Percentiles rank a stretch among this genome's conserved stretches.
Evolutionary conservation across 2,797 vertebrate genomes (phyloP).

Genomic region (Anabas testudineus): DNA sequence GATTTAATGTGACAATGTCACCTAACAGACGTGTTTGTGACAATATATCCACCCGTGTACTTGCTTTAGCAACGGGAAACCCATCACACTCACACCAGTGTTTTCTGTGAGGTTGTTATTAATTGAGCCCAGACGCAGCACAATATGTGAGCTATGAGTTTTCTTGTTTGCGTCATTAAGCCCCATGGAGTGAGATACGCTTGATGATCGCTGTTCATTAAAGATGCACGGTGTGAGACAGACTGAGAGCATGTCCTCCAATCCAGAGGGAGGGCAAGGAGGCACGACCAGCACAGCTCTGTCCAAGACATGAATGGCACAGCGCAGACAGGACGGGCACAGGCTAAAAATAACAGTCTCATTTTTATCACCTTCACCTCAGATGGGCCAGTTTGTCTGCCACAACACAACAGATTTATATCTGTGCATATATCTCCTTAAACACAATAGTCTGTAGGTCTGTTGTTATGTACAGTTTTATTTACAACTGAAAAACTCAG

Average conservation of each 20-base stretch:
- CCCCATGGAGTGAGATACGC: slow-evolving; percentile 51
- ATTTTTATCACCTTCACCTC: slow-evolving; percentile 35
- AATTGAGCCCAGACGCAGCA: slow-evolving; percentile 34
- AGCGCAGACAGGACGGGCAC: slow-evolving; percentile 41
- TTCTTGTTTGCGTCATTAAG: slow-evolving; percentile 61
- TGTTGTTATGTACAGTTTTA: slow-evolving; percentile 91
- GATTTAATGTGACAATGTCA: slow-evolving; percentile 22
- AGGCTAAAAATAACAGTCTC: slow-evolving; percentile 57
- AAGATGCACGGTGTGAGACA: slow-evolving; percentile 74
- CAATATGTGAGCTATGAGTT: slow-evolving; percentile 64
- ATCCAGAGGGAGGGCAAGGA: slow-evolving; percentile 40
- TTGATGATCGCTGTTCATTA: slow-evolving; percentile 73
- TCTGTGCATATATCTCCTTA: slow-evolving; percentile 17
- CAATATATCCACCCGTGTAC: slow-evolving; percentile 13
- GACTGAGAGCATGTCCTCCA: slow-evolving; percentile 60
- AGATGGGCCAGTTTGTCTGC: slow-evolving; percentile 23
- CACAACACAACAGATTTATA: slow-evolving; percentile 15
- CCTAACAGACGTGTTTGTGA: slow-evolving; percentile 10
- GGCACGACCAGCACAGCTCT: slow-evolving; percentile 42
- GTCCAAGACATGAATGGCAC: slow-evolving; percentile 44
- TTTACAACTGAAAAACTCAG: slow-evolving; percentile 97
- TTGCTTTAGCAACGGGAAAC: slow-evolving; percentile 41
- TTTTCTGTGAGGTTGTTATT: slow-evolving; percentile 44
- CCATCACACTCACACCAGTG: neutral
- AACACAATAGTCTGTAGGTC: slow-evolving; percentile 61